These are phyloP conservation scores for Pyxicephalus adspersus DNA, from an alignment of 2,113 vertebrate species.

Conservation along the genomic window DNA sequence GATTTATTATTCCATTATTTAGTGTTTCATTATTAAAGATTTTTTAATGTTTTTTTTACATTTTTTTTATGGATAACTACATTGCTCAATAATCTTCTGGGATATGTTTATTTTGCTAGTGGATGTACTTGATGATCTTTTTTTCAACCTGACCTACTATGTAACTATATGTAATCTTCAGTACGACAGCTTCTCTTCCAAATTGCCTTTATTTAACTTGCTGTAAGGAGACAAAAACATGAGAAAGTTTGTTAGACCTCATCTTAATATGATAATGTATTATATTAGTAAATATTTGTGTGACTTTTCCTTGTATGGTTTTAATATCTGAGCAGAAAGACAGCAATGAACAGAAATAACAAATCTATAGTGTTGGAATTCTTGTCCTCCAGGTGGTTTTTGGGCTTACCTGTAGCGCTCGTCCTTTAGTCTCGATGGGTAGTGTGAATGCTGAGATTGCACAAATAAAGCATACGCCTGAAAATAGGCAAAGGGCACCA, in stretches of 20 bases:
- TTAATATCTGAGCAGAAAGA: not conserved
- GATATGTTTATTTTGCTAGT: no score
- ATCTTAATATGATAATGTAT: no score
- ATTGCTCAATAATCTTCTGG: not conserved
- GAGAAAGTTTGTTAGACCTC: no score
- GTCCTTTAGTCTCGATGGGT: constrained; percentile 91
- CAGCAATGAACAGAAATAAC: not conserved
- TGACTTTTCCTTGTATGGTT: no score
- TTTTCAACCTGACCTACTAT: no score
- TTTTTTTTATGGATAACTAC: not conserved
- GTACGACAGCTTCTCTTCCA: constrained; percentile 28
- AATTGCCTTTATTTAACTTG: constrained; percentile 12
- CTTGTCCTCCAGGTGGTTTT: not conserved
- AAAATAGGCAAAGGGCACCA: constrained; percentile 81
- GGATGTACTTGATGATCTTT: no score
- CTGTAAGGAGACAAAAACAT: not conserved
- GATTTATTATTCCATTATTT: no score
- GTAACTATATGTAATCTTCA: not conserved
- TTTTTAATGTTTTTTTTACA: no score
- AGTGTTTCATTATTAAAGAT: no score
- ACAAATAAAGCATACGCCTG: constrained; percentile 77
- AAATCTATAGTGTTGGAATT: no score
- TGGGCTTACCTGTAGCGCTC: constrained; percentile 81
- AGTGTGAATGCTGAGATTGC: constrained; percentile 78
- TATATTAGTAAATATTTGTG: no score